phyloP scores from a whole-genome alignment of 2,797 vertebrate species.

The Eleutherodactylus coqui region DNA sequence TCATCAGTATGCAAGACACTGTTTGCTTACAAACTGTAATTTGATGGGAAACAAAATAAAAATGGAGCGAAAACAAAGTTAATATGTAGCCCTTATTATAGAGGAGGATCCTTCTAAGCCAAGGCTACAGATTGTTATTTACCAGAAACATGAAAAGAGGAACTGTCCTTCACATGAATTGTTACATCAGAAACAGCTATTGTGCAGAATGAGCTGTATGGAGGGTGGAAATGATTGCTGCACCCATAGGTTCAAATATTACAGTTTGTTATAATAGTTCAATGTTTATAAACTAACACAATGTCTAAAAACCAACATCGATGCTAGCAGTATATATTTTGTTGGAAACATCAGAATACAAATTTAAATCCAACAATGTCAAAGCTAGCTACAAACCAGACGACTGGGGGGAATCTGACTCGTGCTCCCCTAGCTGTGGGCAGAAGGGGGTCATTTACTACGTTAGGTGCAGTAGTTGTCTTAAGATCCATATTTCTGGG shows the following conservation, averaged over 20 bases:
- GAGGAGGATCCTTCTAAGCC: not conserved
- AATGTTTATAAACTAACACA: not conserved
- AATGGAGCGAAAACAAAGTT: not conserved
- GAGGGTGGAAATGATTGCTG: not conserved
- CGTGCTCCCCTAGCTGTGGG: too few relatives aligned
- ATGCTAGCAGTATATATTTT: not conserved
- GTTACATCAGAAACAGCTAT: not conserved
- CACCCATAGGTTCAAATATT: not conserved
- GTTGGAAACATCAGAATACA: not conserved
- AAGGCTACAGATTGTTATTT: not conserved
- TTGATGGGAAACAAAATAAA: not conserved
- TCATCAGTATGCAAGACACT: not conserved
- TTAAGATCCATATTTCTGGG: too few relatives aligned
- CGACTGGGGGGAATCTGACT: too few relatives aligned
- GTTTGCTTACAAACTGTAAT: not conserved
- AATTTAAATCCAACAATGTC: not conserved
- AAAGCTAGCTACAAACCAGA: not conserved
- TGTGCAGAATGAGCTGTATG: not conserved
- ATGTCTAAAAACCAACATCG: not conserved
- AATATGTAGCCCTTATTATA: not conserved
- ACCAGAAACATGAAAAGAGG: not conserved
- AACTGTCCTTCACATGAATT: conserved; percentile 6
- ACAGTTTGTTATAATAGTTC: not conserved
- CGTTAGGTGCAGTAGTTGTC: too few relatives aligned
- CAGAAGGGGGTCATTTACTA: too few relatives aligned